Conservation (phyloP, 1,140 invertebrate genomes). For the Nasonia longicornis region DNA sequence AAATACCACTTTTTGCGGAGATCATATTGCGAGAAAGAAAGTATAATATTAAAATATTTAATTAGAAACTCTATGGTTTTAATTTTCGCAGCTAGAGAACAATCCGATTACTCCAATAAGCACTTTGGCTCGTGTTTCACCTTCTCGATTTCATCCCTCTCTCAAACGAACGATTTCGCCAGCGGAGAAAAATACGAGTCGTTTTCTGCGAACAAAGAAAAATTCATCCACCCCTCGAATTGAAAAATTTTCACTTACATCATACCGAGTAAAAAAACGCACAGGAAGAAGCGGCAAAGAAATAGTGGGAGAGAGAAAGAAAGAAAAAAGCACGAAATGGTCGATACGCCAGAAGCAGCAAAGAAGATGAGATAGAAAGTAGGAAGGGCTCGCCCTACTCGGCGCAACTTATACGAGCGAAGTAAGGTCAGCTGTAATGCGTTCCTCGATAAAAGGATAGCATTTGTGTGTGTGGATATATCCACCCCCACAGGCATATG, state of each 20-base stretch:
- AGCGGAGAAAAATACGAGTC: not conserved
- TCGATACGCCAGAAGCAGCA: not conserved
- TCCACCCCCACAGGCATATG: not conserved
- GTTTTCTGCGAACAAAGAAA: not conserved
- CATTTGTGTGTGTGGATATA: not conserved
- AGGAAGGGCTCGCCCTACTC: conserved; percentile 16
- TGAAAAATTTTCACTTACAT: conserved; percentile 1
- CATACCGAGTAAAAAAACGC: not conserved
- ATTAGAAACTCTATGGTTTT: too few species aligned
- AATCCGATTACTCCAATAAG: not conserved
- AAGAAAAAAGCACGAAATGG: not conserved
- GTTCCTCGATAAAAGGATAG: conserved; percentile 36
- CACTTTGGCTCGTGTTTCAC: not conserved
- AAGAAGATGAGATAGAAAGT: not conserved
- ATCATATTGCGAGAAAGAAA: not conserved
- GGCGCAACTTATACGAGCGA: conserved; percentile 14
- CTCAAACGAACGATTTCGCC: not conserved
- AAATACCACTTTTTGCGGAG: not conserved
- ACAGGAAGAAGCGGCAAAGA: not conserved
- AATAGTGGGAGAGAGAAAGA: not conserved
- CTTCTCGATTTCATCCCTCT: not conserved
- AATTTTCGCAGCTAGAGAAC: not conserved
- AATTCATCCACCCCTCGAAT: not conserved
- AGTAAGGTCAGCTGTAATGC: conserved; percentile 40
- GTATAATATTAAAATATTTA: too few species aligned